Evolutionary conservation across 1,140 invertebrate genomes (phyloP).

Genomic region (Leptinotarsa defecta): DNA sequence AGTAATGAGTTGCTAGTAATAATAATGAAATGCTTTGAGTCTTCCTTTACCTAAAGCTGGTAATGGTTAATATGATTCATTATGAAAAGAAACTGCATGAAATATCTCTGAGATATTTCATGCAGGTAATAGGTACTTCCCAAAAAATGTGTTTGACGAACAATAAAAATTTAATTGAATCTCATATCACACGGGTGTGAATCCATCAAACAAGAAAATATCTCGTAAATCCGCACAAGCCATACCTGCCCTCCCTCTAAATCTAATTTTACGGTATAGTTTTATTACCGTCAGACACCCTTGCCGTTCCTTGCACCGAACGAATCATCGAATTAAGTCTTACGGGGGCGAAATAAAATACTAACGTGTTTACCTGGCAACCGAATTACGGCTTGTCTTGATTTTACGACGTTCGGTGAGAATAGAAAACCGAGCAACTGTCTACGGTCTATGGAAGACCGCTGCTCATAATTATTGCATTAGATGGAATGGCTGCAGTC

Average conservation of each 20-base stretch:
- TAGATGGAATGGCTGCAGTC: constrained; percentile 19
- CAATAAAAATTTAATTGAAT: background rate
- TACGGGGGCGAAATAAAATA: constrained; percentile 24
- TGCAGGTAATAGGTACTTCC: background rate
- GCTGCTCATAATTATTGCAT: constrained; percentile 42
- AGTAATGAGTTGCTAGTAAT: too few species aligned
- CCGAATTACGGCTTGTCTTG: constrained; percentile 15
- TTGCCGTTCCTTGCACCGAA: background rate
- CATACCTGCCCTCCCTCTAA: background rate
- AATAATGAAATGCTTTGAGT: too few species aligned
- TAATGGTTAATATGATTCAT: too few species aligned
- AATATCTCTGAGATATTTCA: background rate
- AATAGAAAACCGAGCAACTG: constrained; percentile 1
- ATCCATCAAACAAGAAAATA: background rate
- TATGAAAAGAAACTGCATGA: too few species aligned
- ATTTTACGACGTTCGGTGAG: constrained; percentile 20
- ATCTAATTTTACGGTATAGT: constrained; percentile 12
- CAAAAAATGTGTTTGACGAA: background rate
- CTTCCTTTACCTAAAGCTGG: too few species aligned
- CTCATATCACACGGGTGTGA: constrained; percentile 7
- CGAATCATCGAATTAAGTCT: constrained; percentile 22
- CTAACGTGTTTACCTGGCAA: constrained; percentile 26
- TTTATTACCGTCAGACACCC: constrained; percentile 14
- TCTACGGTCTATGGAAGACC: constrained; percentile 29
- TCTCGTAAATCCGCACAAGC: background rate